Conservation (phyloP, 2,888 invertebrate species). For the Caradrina kadenii region DNA sequence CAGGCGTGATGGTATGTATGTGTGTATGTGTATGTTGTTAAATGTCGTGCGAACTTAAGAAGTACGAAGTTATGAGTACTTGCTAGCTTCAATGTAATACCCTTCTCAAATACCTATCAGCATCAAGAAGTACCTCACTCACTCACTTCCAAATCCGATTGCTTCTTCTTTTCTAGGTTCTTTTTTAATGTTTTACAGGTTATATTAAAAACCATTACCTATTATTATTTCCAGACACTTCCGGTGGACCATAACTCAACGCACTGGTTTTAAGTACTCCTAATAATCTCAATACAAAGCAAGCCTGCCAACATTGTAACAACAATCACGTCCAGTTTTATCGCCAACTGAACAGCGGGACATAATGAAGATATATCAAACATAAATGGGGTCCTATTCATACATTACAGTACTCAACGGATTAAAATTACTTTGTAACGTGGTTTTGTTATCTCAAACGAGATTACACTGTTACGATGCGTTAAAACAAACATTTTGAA, state of each 20-base stretch:
- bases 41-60: no score
- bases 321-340: conserved; percentile 54
- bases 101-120: no score
- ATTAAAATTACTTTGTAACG: conserved; percentile 62
- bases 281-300: conserved; percentile 32
- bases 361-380: conserved; percentile 60
- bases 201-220: no score
- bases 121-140: no score
- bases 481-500: conserved; percentile 45
- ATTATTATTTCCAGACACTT: no score
- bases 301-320: conserved; percentile 49
- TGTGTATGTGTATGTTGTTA: no score
- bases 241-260: background rate
- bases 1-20: no score
- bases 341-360: conserved; percentile 42
- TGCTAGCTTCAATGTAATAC: no score
- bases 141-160: no score
- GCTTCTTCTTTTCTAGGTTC: no score
- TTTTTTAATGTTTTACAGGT: no score
- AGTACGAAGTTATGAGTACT: no score
- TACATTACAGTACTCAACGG: conserved; percentile 44
- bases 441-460: conserved; percentile 46
- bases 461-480: conserved; percentile 44
- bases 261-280: conserved; percentile 8
- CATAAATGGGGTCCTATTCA: conserved; percentile 55